Conservation (phyloP, 1,140 invertebrate species). For the Lethocerus indicus region DNA sequence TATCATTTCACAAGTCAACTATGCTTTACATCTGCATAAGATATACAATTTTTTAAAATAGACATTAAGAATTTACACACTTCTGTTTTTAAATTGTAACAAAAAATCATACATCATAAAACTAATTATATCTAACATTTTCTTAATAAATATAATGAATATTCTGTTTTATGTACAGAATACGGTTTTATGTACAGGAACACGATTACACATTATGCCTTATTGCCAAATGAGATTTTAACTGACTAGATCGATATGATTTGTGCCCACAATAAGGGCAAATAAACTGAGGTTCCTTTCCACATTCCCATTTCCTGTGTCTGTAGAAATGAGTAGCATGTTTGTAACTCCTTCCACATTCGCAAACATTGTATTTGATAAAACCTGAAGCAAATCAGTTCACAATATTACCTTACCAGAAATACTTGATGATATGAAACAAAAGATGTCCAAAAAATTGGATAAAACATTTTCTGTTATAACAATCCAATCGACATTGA, state of each 20-base stretch:
- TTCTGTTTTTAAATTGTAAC: background rate
- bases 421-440: too few relatives aligned
- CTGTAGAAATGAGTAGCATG: too few relatives aligned
- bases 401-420: too few relatives aligned
- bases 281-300: constrained; percentile 22
- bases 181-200: background rate
- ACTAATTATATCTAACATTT: background rate
- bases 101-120: background rate
- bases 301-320: constrained; percentile 21
- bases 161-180: background rate
- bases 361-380: too few relatives aligned
- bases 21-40: background rate
- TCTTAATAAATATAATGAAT: background rate
- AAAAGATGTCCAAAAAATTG: too few relatives aligned
- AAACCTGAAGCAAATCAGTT: too few relatives aligned
- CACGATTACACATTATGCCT: background rate
- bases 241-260: background rate
- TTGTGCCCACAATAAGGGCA: constrained; percentile 20
- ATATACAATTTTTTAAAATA: background rate
- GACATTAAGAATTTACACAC: background rate
- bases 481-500: too few relatives aligned
- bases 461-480: too few relatives aligned
- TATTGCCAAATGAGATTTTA: background rate
- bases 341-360: too few relatives aligned
- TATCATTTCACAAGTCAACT: background rate